Conservation (phyloP, 1,140 invertebrate genomes). For the Campoletis sonorensis region DNA sequence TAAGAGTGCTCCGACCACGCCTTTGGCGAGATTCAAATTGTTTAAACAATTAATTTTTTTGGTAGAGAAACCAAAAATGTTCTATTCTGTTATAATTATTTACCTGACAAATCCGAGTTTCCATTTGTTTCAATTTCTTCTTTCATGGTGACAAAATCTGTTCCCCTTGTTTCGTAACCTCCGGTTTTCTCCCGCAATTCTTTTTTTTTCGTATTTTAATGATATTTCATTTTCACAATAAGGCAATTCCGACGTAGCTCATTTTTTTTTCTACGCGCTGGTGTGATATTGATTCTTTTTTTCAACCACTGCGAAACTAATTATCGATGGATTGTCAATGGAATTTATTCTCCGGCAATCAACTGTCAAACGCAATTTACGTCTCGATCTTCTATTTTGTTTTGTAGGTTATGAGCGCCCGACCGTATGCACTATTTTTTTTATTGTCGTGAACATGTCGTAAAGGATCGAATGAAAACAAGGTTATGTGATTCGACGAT, state of each 20-base stretch:
- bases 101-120: slow-evolving; percentile 48
- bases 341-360: background rate
- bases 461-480: background rate
- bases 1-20: slow-evolving; percentile 78
- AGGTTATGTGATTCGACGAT: background rate
- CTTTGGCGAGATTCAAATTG: slow-evolving; percentile 53
- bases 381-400: background rate
- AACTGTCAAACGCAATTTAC: background rate
- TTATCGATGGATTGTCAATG: background rate
- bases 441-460: background rate
- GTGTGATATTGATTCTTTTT: too few species aligned
- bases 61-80: background rate
- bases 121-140: slow-evolving; percentile 39
- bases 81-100: background rate
- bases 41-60: slow-evolving; percentile 17
- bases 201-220: background rate
- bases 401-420: background rate
- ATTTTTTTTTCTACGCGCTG: background rate
- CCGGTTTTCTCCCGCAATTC: too few species aligned
- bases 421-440: background rate
- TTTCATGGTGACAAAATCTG: slow-evolving; percentile 34
- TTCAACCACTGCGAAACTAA: too few species aligned
- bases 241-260: background rate
- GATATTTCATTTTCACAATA: slow-evolving; percentile 16
- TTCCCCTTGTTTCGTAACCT: background rate